Percentiles rank a stretch among this genome's conserved stretches.
These are phyloP conservation scores for Nudaria mundana DNA, from an alignment of 2,888 invertebrate species.

Conservation along the genomic window DNA sequence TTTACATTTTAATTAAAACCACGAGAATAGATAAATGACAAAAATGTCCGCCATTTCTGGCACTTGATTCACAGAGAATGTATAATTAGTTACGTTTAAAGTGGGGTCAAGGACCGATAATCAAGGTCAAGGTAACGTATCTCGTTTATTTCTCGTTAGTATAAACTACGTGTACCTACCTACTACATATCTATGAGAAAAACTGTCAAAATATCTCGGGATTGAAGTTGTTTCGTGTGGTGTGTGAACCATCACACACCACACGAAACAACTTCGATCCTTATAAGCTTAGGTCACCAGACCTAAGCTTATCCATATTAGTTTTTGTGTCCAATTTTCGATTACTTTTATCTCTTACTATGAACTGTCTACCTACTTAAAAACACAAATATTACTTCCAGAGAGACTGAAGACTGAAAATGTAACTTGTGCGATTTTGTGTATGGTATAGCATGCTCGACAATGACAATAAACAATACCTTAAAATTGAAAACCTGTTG, in stretches of 20 bases:
- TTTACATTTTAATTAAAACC: neutral
- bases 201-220: neutral
- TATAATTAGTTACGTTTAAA: constrained; percentile 1
- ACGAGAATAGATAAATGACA: neutral
- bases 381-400: too few species aligned
- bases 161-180: neutral
- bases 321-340: too few species aligned
- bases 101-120: neutral
- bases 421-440: too few species aligned
- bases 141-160: constrained; percentile 3
- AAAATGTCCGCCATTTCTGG: neutral
- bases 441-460: too few species aligned
- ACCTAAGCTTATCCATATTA: neutral
- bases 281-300: neutral
- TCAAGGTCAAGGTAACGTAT: constrained; percentile 1
- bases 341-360: too few species aligned
- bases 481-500: too few species aligned
- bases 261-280: too few species aligned
- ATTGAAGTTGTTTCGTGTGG: neutral
- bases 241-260: too few species aligned
- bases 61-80: neutral
- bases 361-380: too few species aligned
- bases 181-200: neutral
- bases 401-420: too few species aligned
- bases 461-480: too few species aligned